Evolutionary conservation across 2,797 vertebrate genomes (phyloP), one percentile per base, ranked within the genome.

Genomic region (Steatocranus sp.): DNA sequence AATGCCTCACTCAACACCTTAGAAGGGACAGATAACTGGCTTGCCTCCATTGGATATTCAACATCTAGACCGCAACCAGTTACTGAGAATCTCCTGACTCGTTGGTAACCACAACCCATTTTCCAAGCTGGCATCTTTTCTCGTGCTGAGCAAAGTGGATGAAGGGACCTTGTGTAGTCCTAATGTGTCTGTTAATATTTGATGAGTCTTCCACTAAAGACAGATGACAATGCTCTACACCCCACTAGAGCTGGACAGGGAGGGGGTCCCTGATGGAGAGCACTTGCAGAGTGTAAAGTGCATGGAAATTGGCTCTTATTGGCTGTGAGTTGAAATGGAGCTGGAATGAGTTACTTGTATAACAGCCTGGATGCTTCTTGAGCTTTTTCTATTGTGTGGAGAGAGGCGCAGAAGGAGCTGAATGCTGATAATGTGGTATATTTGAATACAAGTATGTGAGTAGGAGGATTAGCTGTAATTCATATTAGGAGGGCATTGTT

Each of bases 101-200:
- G 12, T 68, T 27, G 25, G 11, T 76, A 86, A 80, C 82, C 34
- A 11, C 27, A 14, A 84, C 23, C 61, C 87, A 89, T 87, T 86
- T 85, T 89, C 81, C 66, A 73, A 85, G 36, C 54, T 17, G 8
- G 54, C 27, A 3, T 81, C 83, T 77, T 73, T 76, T 38, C 78
- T 87, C 51, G 3, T 68, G 75, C 79, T 12, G 76, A 76, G 76
- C 86, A 32, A 74, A 86, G 68, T 58, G 82, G 82, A 89, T 66
- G 61, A 84, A 82, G 83, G 80, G 68, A 86, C 53, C 75, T 82
- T 77, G 84, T 86, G 83, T 85, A 87, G 79, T 83, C 61, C 83
- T 89, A 91, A 92, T 90, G 90, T 58, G 79, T 78, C 27, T 23
- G 79, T 90, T 90, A 92, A 92, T 94, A 90, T 93, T 93, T 92